Percentiles rank a stretch among this genome's conserved stretches.
Evolutionary conservation across 2,888 invertebrate species (phyloP).

Genomic region (Leptura quadrifasciata): DNA sequence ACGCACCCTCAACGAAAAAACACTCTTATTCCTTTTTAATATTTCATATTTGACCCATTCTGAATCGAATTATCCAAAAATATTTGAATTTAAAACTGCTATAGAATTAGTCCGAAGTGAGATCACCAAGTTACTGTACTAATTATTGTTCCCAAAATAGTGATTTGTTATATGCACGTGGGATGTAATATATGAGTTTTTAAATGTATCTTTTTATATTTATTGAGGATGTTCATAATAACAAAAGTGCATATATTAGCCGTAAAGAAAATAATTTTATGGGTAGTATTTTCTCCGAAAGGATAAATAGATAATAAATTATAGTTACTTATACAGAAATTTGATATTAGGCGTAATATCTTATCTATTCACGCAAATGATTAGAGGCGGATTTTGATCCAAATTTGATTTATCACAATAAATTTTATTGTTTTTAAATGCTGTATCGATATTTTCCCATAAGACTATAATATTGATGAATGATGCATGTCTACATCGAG

Average conservation of each 20-base stretch:
- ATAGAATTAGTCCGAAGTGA: too few species aligned
- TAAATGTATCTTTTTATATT: conserved; percentile 19
- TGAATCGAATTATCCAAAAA: too few species aligned
- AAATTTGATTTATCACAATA: neutral
- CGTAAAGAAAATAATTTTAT: neutral
- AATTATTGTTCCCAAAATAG: conserved; percentile 7
- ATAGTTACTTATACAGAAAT: neutral
- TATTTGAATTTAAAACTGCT: too few species aligned
- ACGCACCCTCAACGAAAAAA: too few species aligned
- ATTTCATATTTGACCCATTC: too few species aligned
- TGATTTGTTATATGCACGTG: neutral
- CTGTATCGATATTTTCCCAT: neutral
- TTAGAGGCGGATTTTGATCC: neutral
- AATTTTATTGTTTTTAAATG: too few species aligned
- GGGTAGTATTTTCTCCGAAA: neutral
- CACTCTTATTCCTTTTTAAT: too few species aligned
- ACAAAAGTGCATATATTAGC: conserved; percentile 4
- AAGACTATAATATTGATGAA: neutral
- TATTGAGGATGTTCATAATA: conserved; percentile 31
- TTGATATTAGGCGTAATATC: conserved; percentile 3
- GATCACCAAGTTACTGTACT: neutral
- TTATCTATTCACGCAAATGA: neutral
- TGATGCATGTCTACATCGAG: neutral
- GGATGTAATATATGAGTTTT: conserved; percentile 26
- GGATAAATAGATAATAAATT: conserved; percentile 7